These are phyloP conservation scores for Acromyrmex charruanus DNA, from an alignment of 1,140 invertebrate species.

Conservation along the genomic window DNA sequence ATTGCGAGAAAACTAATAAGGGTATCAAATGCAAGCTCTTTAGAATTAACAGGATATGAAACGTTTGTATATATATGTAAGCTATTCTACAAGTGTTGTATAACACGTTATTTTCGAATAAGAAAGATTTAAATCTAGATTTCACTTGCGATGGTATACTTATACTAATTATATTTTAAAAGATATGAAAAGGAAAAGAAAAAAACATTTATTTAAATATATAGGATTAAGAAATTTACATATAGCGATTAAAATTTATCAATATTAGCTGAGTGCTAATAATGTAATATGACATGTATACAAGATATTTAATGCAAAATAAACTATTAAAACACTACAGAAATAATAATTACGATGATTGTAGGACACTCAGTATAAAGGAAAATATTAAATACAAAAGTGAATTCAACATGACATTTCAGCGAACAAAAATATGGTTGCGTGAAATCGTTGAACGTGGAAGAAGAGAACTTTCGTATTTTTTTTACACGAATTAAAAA, in stretches of 20 bases:
- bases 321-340: neutral
- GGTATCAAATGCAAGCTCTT: neutral
- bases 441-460: neutral
- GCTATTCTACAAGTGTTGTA: too few species aligned
- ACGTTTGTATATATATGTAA: neutral
- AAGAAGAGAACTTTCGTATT: constrained; percentile 16
- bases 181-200: neutral
- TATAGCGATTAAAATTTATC: neutral
- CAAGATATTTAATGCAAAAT: neutral
- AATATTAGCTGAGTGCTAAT: neutral
- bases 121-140: neutral
- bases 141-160: neutral
- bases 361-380: neutral
- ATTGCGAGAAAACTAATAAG: neutral
- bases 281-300: neutral
- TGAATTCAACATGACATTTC: neutral
- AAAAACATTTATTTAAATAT: neutral
- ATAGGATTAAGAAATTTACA: neutral
- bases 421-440: constrained; percentile 13
- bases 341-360: neutral
- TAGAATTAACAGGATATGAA: neutral
- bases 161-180: neutral
- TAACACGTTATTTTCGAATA: too few species aligned
- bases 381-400: constrained; percentile 19
- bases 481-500: constrained; percentile 49